A percentile compares a stretch with the other conserved stretches of the same genome.
These are phyloP conservation scores for Apamea monoglypha DNA, from an alignment of 2,888 invertebrate species.

Conservation along the genomic window DNA sequence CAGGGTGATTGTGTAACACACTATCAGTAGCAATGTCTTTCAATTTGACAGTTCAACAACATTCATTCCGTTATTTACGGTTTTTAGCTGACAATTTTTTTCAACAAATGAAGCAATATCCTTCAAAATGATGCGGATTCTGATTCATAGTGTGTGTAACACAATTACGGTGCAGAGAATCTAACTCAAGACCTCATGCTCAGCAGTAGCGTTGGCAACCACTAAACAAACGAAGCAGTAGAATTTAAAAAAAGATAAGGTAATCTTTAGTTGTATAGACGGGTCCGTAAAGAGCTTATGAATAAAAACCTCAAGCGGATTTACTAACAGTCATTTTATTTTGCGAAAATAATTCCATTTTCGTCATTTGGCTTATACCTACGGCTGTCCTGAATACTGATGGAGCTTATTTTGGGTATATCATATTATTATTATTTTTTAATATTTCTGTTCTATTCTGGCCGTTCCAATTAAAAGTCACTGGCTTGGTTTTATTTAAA, in stretches of 20 bases:
- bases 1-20: too few species aligned
- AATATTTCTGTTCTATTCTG: not conserved
- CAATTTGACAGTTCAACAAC: too few species aligned
- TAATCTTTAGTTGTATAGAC: constrained; percentile 22
- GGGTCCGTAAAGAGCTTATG: constrained; percentile 13
- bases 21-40: too few species aligned
- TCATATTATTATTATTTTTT: not conserved
- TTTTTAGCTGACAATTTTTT: too few species aligned
- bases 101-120: too few species aligned
- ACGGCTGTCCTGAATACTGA: not conserved
- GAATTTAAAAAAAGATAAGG: not conserved
- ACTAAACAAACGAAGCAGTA: not conserved
- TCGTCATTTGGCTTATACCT: not conserved
- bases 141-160: too few species aligned
- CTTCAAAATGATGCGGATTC: too few species aligned
- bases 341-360: constrained; percentile 13
- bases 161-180: too few species aligned
- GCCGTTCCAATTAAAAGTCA: not conserved
- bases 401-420: not conserved
- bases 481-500: not conserved
- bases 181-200: too few species aligned
- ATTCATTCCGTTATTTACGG: too few species aligned
- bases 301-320: constrained; percentile 21
- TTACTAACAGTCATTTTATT: constrained; percentile 14
- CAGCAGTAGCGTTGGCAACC: not conserved